Base-by-base conservation (phyloP, 2,888 invertebrate species). In the Melinaea menophilus region DNA sequence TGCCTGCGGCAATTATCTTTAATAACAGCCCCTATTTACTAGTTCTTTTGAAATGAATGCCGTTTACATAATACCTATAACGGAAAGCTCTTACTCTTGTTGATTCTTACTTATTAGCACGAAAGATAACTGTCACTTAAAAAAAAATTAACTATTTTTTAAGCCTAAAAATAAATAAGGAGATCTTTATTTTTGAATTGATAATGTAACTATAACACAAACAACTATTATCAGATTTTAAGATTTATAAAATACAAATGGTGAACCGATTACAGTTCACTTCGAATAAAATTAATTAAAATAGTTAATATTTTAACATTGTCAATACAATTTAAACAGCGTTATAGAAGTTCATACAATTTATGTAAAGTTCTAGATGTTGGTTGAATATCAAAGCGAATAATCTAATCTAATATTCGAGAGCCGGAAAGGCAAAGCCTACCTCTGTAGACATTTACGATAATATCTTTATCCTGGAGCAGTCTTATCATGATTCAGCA, bases 1-100 rank as follows among this genome's bases (percentile, higher is more conserved):
- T 78, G 75, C 71, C 72, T 70, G 31, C 31, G 22, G 31, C 22
- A 51, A 48, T 48, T 48, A 22, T 48, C 13, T 31, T 9, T 51
- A 51, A 51, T 51, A 31, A 9, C 51, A 51, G 31, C 51, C 9
- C 9, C 31, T 9, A 51, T 22, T 51, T 7, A 22, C 7, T 51
- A 51, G 13, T 51, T 51, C 22, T 47, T 51, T 2, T 9, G 57
- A 45, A 9, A 46, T 58, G 31, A 22, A 41, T 56, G 55, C 54
- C 12, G 51, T 12, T 34, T 37, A 46, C 37, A 57, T 60, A 58
- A 61, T 41, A 37, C 37, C 7, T 37, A 37, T 37, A 9, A 41
- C 41, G 7, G 7, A 41, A 9, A 41, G 9, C 9, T 1, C 7
- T 9, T 3, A 41, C 3, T 9, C 2, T 9, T 9, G 41, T 41